Evolutionary conservation across 1,140 invertebrate genomes (phyloP), one percentile per base, ranked within the genome.

Genomic region (Lepidurus couesii): DNA sequence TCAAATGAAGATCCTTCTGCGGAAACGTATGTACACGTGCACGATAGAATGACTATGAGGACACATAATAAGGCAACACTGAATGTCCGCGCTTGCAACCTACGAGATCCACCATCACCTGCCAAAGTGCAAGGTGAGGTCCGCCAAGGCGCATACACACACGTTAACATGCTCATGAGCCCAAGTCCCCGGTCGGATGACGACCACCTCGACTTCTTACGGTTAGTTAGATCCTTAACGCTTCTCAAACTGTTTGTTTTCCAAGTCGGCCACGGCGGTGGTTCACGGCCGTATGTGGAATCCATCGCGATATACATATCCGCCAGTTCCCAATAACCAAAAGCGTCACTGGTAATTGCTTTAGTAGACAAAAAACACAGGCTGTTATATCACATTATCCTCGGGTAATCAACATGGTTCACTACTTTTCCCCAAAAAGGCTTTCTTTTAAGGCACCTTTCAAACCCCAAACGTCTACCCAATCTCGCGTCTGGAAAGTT

Each of bases 1-100:
- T 77, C 76, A 45, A 65, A 45, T 21, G 75, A 42, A 47, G 76
- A 43, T 10, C 44, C 76, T 47, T 65, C 53, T 21, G 53, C 53
- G 1, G 53, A 9, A 21, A 65, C 53, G 13, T 65, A 65, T 21
- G 53, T 65, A 65, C 53, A 65, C 53, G 21, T 65, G 16, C 53
- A n/a, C 16, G 53, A n/a, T 13, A 65, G 53, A 65, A 65, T 65
- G 53, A 65, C 53, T 65, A 65, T n/a, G 53, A 65, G 21, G 16
- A 65, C 53, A 65, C 53, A 65, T 4, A 65, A 13, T 65, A 65
- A 1, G 53, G 53, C 53, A 65, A 13, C 53, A 21, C 53, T 13
- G 53, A 65, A 9, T n/a, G 21, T 21, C 53, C 53, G 53, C 53
- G 16, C 16, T 65, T 65, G 16, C 3, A 34, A 34, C 6, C 21